Percentiles rank a stretch among this genome's conserved stretches.
These are phyloP conservation scores for Orthosia gothica DNA, from an alignment of 2,888 invertebrate genomes.

Conservation along the genomic window DNA sequence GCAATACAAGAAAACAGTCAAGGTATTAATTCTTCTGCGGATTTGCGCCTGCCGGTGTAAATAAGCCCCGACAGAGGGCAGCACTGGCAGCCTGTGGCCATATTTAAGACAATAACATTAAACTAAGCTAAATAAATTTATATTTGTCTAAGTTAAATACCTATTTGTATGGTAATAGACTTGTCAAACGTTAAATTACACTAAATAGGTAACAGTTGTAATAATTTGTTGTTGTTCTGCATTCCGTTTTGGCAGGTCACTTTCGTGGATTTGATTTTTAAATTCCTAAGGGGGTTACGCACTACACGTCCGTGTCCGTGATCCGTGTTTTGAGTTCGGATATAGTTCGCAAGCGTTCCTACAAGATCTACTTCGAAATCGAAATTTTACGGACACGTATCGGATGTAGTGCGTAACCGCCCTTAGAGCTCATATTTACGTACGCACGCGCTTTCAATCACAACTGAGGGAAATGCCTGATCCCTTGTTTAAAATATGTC, in stretches of 20 bases:
- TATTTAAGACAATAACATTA: slow-evolving; percentile 64
- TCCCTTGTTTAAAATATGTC: too few species aligned
- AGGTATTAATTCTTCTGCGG: slow-evolving; percentile 50
- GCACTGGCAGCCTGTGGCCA: slow-evolving; percentile 27
- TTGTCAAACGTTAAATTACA: slow-evolving; percentile 50
- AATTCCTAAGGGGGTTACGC: too few species aligned
- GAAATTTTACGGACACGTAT: too few species aligned
- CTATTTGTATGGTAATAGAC: slow-evolving; percentile 64
- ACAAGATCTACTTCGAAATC: too few species aligned
- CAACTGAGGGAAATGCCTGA: too few species aligned
- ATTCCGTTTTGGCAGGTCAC: slow-evolving; percentile 21
- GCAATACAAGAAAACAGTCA: slow-evolving; percentile 47
- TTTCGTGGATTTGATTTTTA: slow-evolving; percentile 15
- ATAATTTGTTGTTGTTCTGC: slow-evolving; percentile 21
- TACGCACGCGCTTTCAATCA: too few species aligned
- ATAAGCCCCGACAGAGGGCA: slow-evolving; percentile 36
- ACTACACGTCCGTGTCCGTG: too few species aligned
- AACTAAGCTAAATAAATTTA: slow-evolving; percentile 60
- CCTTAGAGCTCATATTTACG: too few species aligned
- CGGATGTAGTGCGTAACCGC: too few species aligned
- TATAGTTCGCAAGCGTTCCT: too few species aligned
- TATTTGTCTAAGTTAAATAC: slow-evolving; percentile 60
- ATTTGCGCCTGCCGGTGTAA: slow-evolving; percentile 39
- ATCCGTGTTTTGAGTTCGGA: too few species aligned
- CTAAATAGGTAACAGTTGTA: slow-evolving; percentile 37